Evolutionary conservation across 2,888 invertebrate species (phyloP).

Genomic region (Phanerotoma sp.): DNA sequence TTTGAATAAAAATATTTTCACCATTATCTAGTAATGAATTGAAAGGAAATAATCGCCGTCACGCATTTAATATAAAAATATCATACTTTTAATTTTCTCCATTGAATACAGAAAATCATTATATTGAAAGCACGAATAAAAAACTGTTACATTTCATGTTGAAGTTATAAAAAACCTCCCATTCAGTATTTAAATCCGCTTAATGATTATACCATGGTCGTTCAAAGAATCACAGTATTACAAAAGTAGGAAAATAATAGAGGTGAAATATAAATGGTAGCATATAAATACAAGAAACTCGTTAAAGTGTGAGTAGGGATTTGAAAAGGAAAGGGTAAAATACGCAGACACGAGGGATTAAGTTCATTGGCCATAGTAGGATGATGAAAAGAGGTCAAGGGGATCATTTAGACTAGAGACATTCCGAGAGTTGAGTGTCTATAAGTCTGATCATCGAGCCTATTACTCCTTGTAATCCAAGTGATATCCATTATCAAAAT

Average conservation of each 20-base stretch:
- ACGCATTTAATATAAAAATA: too few species aligned
- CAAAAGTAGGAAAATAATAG: not conserved
- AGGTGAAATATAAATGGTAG: not conserved
- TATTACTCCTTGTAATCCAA: not conserved
- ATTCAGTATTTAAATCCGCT: too few species aligned
- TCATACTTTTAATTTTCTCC: too few species aligned
- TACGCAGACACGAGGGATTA: constrained; percentile 1
- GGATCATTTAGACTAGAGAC: not conserved
- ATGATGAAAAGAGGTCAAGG: constrained; percentile 5
- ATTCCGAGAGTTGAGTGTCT: not conserved
- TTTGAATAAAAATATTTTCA: too few species aligned
- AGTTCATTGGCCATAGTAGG: not conserved
- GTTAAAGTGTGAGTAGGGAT: not conserved
- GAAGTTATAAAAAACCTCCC: too few species aligned
- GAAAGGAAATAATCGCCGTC: too few species aligned
- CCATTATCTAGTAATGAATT: too few species aligned
- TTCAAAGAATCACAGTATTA: not conserved
- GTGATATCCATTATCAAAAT: not conserved
- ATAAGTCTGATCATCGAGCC: constrained; percentile 1
- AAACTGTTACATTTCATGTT: too few species aligned
- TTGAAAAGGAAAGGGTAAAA: not conserved
- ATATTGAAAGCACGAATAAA: too few species aligned
- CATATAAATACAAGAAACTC: not conserved
- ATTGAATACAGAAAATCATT: too few species aligned
- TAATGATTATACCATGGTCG: not conserved